Evolutionary conservation across 2,113 vertebrate species (phyloP).

Genomic region (Alouatta palliata): DNA sequence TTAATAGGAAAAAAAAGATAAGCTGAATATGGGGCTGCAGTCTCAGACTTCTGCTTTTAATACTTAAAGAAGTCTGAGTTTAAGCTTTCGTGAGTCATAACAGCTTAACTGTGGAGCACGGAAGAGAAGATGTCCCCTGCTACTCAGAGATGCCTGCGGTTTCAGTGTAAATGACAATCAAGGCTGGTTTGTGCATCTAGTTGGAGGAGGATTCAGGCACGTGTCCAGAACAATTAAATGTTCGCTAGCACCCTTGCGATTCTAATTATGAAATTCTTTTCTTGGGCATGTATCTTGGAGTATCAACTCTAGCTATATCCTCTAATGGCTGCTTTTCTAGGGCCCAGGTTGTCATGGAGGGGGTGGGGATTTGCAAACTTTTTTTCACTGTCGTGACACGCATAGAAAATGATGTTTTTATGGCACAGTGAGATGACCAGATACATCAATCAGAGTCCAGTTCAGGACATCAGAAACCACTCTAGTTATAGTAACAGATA

Average conservation of each 20-base stretch:
- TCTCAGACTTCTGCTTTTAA: slow-evolving; percentile 27
- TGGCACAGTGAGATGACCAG: background rate
- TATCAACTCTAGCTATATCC: background rate
- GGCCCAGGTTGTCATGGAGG: background rate
- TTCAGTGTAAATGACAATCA: background rate
- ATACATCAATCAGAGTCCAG: background rate
- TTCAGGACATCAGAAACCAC: background rate
- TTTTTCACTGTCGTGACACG: background rate
- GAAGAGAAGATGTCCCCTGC: background rate
- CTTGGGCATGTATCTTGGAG: background rate
- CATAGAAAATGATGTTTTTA: background rate
- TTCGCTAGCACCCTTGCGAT: background rate
- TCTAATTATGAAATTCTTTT: background rate
- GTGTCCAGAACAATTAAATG: background rate
- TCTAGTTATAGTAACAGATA: background rate
- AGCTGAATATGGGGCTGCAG: background rate
- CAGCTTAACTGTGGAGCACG: background rate
- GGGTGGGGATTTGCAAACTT: background rate
- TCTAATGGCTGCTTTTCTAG: background rate
- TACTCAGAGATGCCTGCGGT: background rate
- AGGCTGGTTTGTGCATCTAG: background rate
- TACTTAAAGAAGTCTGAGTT: slow-evolving; percentile 64
- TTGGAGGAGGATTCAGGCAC: background rate
- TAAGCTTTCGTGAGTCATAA: background rate
- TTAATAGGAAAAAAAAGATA: slow-evolving; percentile 21